A percentile compares a stretch with the other conserved stretches of the same genome.
phyloP scores from a whole-genome alignment of 2,888 invertebrate species.

The Torymus tubicola region DNA sequence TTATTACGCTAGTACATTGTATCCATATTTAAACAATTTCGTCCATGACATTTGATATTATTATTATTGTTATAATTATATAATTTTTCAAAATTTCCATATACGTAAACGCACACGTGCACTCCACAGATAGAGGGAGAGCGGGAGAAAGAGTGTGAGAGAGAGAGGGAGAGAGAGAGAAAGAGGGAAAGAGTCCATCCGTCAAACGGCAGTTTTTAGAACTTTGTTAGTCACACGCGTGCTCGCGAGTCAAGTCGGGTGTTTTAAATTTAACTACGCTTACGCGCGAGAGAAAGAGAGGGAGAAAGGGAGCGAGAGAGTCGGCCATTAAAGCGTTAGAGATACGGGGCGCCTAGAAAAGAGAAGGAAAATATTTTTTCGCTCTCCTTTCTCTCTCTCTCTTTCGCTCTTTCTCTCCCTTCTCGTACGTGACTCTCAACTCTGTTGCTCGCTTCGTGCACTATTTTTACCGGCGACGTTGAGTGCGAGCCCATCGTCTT shows the following conservation, averaged over 20 bases:
- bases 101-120: not conserved
- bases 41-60: conserved; percentile 8
- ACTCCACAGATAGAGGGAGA: not conserved
- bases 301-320: conserved; percentile 20
- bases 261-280: conserved; percentile 57
- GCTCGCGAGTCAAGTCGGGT: conserved; percentile 47
- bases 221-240: conserved; percentile 54
- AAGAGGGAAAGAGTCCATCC: conserved; percentile 27
- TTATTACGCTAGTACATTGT: not conserved
- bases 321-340: conserved; percentile 48
- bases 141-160: not conserved
- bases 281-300: conserved; percentile 7
- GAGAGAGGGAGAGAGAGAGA: not conserved
- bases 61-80: conserved; percentile 29
- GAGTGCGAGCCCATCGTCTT: not conserved
- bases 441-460: not conserved
- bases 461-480: conserved; percentile 42
- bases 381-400: conserved; percentile 24
- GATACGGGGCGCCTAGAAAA: conserved; percentile 42
- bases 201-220: conserved; percentile 57
- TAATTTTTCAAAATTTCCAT: not conserved
- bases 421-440: conserved; percentile 1
- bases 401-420: not conserved
- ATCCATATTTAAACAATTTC: conserved; percentile 14
- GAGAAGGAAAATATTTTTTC: conserved; percentile 51